These are phyloP conservation scores for Elephantulus edwardii DNA, from an alignment of 2,113 vertebrate species.

Conservation along the genomic window DNA sequence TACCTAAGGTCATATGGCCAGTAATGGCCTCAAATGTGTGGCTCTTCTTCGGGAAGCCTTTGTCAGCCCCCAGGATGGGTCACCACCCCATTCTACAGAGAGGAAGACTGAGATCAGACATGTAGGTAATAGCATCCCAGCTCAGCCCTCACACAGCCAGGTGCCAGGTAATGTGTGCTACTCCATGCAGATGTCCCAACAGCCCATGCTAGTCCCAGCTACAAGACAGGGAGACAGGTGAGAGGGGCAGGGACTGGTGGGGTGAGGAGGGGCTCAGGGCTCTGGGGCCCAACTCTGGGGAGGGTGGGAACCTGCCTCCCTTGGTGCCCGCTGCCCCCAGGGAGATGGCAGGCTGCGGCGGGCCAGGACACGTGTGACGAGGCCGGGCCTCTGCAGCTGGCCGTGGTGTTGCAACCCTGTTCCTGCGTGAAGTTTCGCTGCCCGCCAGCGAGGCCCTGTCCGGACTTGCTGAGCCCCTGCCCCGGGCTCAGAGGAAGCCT, in stretches of 20 bases:
- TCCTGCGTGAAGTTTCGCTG: not conserved
- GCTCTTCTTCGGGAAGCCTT: not conserved
- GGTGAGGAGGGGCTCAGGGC: not conserved
- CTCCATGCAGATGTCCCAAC: rapidly evolving
- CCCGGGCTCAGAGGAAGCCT: slow-evolving; percentile 77
- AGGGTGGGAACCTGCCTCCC: not conserved
- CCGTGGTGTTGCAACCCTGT: slow-evolving; percentile 9
- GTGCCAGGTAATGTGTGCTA: rapidly evolving
- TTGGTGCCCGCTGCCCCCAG: rapidly evolving
- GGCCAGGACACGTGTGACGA: slow-evolving; percentile 56
- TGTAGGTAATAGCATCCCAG: rapidly evolving
- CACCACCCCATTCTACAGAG: not conserved
- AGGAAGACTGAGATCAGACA: not conserved
- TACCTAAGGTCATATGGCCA: rapidly evolving
- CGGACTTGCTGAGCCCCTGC: slow-evolving; percentile 78
- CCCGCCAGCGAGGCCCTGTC: slow-evolving; percentile 66
- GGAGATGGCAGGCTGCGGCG: slow-evolving; percentile 20
- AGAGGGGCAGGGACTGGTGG: not conserved
- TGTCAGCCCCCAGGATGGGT: rapidly evolving
- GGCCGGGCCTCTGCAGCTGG: not conserved
- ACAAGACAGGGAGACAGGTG: not conserved
- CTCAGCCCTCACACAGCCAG: rapidly evolving
- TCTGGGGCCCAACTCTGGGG: not conserved
- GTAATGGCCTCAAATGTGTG: rapidly evolving
- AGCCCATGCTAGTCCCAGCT: rapidly evolving